These are phyloP conservation scores for Ceyx melanurus DNA, from an alignment of 2,113 vertebrate species.

Conservation along the genomic window DNA sequence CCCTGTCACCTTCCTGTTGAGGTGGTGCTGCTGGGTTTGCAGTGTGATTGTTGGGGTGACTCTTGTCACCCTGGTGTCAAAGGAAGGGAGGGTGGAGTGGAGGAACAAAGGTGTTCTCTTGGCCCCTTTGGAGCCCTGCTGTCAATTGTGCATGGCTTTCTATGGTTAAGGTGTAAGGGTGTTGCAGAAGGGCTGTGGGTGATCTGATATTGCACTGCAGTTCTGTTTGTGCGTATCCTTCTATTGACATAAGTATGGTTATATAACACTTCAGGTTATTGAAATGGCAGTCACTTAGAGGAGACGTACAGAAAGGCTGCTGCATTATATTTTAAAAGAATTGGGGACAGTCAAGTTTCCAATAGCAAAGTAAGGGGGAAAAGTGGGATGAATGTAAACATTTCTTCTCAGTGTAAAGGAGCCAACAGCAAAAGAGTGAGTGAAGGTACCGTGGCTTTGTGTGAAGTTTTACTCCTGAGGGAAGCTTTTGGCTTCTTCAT, in stretches of 20 bases:
- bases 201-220: not conserved
- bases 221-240: not conserved
- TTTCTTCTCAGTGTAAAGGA: not conserved
- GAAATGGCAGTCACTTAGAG: not conserved
- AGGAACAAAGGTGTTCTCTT: fast-evolving
- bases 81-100: not conserved
- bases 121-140: not conserved
- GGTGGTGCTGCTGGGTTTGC: fast-evolving
- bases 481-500: not conserved
- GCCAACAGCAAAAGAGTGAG: fast-evolving
- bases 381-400: not conserved
- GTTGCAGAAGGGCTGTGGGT: not conserved
- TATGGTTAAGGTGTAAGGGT: fast-evolving
- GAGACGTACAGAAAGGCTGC: not conserved
- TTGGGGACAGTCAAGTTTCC: not conserved
- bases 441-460: not conserved
- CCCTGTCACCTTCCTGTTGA: not conserved
- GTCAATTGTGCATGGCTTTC: fast-evolving
- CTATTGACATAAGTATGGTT: not conserved
- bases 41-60: not conserved
- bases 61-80: fast-evolving
- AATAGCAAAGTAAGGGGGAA: not conserved
- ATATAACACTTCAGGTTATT: not conserved
- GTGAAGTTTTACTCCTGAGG: not conserved
- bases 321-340: not conserved